A percentile compares a stretch with the other conserved stretches of the same genome.
phyloP scores from a whole-genome alignment of 2,113 vertebrate genomes.

The Callocephalon fimbriatum region DNA sequence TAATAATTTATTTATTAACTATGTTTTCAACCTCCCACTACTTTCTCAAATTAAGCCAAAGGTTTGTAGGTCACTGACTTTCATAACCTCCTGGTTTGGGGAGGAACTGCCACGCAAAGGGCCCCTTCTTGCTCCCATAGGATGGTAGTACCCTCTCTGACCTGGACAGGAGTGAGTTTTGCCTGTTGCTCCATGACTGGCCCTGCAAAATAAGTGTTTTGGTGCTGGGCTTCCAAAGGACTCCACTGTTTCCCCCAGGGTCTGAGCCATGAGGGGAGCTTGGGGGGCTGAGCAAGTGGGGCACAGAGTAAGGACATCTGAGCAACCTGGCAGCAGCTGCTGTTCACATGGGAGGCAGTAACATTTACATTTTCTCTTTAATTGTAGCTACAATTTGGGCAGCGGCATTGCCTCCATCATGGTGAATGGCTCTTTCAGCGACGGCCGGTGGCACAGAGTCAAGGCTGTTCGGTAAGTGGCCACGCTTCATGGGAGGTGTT shows the following conservation, averaged over 20 bases:
- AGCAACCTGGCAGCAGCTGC: rapidly evolving
- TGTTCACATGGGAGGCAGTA: background rate
- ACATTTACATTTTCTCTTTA: background rate
- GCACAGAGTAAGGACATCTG: background rate
- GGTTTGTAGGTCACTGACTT: background rate
- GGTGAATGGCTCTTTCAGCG: slow-evolving; percentile 90
- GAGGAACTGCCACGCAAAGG: background rate
- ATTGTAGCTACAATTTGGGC: slow-evolving; percentile 91
- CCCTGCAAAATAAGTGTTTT: background rate
- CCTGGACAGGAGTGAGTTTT: background rate
- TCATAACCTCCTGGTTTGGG: background rate
- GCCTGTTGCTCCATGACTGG: background rate
- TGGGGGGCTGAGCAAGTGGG: background rate
- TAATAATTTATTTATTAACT: background rate
- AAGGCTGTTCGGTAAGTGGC: slow-evolving; percentile 89
- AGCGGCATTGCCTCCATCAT: slow-evolving; percentile 83
- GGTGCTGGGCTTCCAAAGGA: background rate
- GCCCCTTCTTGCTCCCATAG: background rate
- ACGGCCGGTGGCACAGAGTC: slow-evolving; percentile 93
- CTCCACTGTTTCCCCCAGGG: background rate
- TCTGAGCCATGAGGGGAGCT: rapidly evolving
- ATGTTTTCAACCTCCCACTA: background rate
- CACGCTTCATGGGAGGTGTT: rapidly evolving
- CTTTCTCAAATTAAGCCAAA: background rate
- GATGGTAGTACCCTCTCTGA: background rate